Conservation (phyloP, 2,888 invertebrate species). For the Eupeodes latifasciatus region DNA sequence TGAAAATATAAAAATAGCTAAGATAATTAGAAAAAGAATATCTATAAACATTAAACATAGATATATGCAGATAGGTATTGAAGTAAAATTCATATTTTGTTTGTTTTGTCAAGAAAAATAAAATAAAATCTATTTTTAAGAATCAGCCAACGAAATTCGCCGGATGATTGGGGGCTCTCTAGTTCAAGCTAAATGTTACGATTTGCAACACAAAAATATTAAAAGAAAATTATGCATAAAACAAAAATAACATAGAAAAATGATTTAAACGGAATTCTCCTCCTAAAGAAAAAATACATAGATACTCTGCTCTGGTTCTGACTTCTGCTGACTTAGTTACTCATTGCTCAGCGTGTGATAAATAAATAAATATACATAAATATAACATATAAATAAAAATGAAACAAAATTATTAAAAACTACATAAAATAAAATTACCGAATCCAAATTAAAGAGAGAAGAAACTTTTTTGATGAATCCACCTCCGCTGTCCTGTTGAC, state of each 20-base stretch:
- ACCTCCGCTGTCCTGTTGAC: constrained; percentile 86
- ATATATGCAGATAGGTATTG: neutral
- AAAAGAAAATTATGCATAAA: constrained; percentile 48
- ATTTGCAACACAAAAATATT: constrained; percentile 24
- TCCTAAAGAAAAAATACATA: neutral
- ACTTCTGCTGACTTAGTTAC: neutral
- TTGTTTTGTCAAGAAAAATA: constrained; percentile 34
- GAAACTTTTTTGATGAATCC: constrained; percentile 95
- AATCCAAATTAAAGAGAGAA: constrained; percentile 93
- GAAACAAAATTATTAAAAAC: constrained; percentile 47
- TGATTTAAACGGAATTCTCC: constrained; percentile 57
- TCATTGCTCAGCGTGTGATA: constrained; percentile 15
- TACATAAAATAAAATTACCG: constrained; percentile 85
- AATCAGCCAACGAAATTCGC: constrained; percentile 9
- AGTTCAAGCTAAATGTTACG: neutral
- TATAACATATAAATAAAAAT: constrained; percentile 42
- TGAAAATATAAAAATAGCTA: constrained; percentile 57
- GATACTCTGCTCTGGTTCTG: neutral
- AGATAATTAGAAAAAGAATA: constrained; percentile 33
- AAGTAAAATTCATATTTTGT: constrained; percentile 21
- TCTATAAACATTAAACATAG: neutral
- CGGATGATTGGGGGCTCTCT: neutral
- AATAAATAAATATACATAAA: constrained; percentile 38
- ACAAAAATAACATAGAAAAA: constrained; percentile 61
- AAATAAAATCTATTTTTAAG: constrained; percentile 43